Conservation (phyloP, 2,797 vertebrate genomes). For the Takifugu rubripes region DNA sequence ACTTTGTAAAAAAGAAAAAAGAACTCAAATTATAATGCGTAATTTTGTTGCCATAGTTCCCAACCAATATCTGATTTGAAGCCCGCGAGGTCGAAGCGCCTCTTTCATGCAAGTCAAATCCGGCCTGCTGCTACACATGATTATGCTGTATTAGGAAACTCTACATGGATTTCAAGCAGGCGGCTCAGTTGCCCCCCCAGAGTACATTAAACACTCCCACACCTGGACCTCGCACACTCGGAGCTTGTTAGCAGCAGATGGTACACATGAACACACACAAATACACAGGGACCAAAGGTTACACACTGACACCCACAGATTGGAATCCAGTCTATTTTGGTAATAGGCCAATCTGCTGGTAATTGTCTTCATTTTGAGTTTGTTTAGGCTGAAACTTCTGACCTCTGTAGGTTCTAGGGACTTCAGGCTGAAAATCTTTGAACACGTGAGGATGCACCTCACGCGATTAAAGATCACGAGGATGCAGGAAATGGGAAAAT, state of each 20-base stretch:
- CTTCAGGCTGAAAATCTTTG: neutral
- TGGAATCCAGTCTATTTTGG: constrained; percentile 59
- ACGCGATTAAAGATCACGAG: too few relatives aligned
- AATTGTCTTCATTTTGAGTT: constrained; percentile 65
- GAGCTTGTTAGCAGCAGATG: constrained; percentile 75
- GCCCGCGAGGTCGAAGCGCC: constrained; percentile 24
- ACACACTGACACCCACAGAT: constrained; percentile 45
- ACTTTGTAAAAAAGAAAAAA: too few relatives aligned
- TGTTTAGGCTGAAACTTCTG: constrained; percentile 51
- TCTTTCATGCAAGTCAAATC: constrained; percentile 7
- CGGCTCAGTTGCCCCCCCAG: constrained; percentile 55
- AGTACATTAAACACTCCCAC: constrained; percentile 69
- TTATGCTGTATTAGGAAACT: constrained; percentile 36
- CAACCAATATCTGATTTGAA: constrained; percentile 18
- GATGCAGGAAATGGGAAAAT: neutral
- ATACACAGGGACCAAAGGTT: constrained; percentile 42
- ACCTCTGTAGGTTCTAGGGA: constrained; percentile 43
- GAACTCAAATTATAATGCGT: neutral
- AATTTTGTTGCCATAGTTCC: constrained; percentile 13
- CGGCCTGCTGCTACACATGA: constrained; percentile 28
- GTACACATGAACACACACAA: constrained; percentile 8
- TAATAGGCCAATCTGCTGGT: constrained; percentile 65
- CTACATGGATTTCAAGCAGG: constrained; percentile 34
- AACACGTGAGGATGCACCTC: constrained; percentile 6
- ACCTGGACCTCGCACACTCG: constrained; percentile 57